These are phyloP conservation scores for Ochropleura leucogaster DNA, from an alignment of 2,888 invertebrate genomes.

Conservation along the genomic window DNA sequence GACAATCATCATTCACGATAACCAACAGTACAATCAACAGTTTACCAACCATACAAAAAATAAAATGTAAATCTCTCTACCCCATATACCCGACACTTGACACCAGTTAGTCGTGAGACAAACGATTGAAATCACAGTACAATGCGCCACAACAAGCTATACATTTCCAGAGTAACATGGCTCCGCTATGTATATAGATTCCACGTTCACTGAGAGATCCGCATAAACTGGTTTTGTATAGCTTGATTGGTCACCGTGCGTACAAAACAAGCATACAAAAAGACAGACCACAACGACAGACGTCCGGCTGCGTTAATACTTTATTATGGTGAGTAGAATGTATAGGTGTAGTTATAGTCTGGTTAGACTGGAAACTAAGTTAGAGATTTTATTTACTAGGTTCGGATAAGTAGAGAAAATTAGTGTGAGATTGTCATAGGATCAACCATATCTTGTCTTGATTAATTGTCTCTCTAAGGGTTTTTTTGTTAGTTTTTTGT, in stretches of 20 bases:
- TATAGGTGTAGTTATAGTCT: conserved; percentile 6
- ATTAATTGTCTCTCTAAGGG: background rate
- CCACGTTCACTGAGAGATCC: too few species aligned
- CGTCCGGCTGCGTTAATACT: conserved; percentile 23
- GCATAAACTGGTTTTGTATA: too few species aligned
- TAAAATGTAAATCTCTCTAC: background rate
- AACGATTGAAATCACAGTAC: conserved; percentile 34
- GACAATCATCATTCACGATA: too few species aligned
- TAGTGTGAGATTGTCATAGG: background rate
- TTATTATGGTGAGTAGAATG: conserved; percentile 16
- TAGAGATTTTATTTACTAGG: background rate
- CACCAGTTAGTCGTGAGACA: conserved; percentile 17
- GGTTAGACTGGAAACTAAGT: conserved; percentile 11
- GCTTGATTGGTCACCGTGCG: too few species aligned
- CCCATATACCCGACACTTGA: conserved; percentile 23
- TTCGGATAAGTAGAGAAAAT: background rate
- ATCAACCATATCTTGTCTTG: background rate
- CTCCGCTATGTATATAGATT: too few species aligned
- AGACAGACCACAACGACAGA: conserved; percentile 25
- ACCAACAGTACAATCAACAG: background rate
- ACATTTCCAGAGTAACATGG: too few species aligned
- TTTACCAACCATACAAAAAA: background rate
- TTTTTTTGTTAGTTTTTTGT: background rate
- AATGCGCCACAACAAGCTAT: too few species aligned
- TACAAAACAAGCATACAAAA: conserved; percentile 36